These are phyloP conservation scores for Zosterops japonicus DNA, from an alignment of 2,113 vertebrate genomes.

Conservation along the genomic window DNA sequence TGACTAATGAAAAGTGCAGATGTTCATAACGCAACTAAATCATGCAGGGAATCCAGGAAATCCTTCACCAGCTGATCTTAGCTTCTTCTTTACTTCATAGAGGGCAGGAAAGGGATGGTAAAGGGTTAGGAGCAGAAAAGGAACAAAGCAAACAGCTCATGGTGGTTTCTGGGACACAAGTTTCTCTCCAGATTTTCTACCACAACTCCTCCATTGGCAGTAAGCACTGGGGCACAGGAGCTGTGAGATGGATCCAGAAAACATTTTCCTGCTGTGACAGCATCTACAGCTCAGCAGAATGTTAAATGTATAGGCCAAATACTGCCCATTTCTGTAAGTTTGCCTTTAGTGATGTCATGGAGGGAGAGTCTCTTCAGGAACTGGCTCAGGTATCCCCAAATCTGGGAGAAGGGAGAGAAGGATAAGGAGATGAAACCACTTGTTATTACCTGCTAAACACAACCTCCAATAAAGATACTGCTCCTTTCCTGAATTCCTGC, in stretches of 20 bases:
- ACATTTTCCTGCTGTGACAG: neutral
- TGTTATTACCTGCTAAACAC: neutral
- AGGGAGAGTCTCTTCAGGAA: neutral
- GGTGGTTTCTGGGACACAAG: neutral
- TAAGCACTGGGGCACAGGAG: neutral
- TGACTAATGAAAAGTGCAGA: neutral
- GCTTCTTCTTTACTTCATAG: neutral
- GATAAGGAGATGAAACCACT: neutral
- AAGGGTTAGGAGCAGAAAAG: neutral
- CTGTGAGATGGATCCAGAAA: neutral
- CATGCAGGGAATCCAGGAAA: neutral
- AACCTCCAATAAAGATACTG: neutral
- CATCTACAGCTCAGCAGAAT: neutral
- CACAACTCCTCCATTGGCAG: neutral
- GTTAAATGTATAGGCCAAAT: neutral
- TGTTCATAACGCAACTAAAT: neutral
- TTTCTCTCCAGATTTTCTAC: neutral
- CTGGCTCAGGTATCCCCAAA: neutral
- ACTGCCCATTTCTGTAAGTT: neutral
- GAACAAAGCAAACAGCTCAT: neutral
- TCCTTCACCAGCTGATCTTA: neutral
- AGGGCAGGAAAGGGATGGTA: neutral
- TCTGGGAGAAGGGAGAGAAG: neutral
- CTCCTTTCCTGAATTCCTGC: neutral
- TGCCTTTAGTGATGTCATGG: neutral